Evolutionary conservation across 2,797 vertebrate species (phyloP).

Genomic region (Scolopax bukidnonensis): DNA sequence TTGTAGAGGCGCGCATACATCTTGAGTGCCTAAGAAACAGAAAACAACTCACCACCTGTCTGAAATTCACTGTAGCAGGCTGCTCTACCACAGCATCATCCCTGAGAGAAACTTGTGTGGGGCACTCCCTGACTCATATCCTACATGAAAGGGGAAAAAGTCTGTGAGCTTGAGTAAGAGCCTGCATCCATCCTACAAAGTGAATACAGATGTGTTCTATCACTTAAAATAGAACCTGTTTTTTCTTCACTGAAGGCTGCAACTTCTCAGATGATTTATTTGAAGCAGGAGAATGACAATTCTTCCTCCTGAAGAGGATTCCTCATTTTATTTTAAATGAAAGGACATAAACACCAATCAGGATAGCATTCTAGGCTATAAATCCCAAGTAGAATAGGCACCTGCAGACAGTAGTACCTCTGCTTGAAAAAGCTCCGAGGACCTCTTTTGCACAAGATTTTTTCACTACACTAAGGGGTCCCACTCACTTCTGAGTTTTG

Average conservation of each 20-base stretch:
- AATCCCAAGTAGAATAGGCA: background rate
- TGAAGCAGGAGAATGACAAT: background rate
- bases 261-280: background rate
- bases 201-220: background rate
- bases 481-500: background rate
- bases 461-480: background rate
- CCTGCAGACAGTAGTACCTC: background rate
- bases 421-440: background rate
- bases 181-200: background rate
- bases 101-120: background rate
- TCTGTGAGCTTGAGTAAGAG: background rate
- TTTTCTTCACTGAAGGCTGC: background rate
- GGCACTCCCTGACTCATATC: rapidly evolving
- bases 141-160: background rate
- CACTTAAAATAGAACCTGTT: background rate
- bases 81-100: background rate
- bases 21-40: background rate
- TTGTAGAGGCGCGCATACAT: background rate
- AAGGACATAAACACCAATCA: background rate
- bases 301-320: background rate
- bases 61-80: background rate
- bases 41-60: background rate
- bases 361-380: background rate
- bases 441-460: background rate
- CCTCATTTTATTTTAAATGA: background rate